A percentile compares a stretch with the other conserved stretches of the same genome.
Conservation (phyloP, 30 jellyfish, hydroid and myxozoan genomes). For the Mastigias papua region DNA sequence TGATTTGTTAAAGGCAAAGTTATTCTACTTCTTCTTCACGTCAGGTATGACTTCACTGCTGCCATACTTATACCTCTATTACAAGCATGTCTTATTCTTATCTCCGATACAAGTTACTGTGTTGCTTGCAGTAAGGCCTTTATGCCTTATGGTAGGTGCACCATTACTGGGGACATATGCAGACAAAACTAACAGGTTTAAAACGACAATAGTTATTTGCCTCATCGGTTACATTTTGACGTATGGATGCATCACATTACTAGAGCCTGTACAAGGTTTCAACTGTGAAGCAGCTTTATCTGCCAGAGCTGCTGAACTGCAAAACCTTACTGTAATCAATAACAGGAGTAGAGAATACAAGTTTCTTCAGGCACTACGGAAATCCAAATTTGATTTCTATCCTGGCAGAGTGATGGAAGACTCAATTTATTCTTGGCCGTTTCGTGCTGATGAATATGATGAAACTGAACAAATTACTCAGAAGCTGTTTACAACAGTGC, state of each 20-base stretch:
- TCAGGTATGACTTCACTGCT: conserved; percentile 70
- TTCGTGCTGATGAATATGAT: conserved; percentile 53
- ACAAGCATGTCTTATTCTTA: conserved; percentile 82
- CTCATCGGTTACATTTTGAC: conserved; percentile 68
- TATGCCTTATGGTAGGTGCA: conserved; percentile 77
- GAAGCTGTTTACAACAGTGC: conserved; percentile 46
- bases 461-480: conserved; percentile 64
- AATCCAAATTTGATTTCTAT: conserved; percentile 41
- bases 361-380: conserved; percentile 1
- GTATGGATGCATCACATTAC: conserved; percentile 62
- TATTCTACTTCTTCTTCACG: conserved; percentile 77
- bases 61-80: conserved; percentile 82
- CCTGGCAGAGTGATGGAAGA: conserved; percentile 78
- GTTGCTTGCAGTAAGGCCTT: conserved; percentile 75
- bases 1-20: conserved; percentile 75
- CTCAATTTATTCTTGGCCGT: conserved; percentile 88
- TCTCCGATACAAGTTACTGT: conserved; percentile 84
- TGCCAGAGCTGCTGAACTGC: conserved; percentile 37
- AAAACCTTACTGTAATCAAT: conserved; percentile 34
- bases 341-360: conserved; percentile 12
- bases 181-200: conserved; percentile 76
- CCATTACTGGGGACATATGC: conserved; percentile 89
- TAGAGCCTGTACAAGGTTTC: conserved; percentile 78
- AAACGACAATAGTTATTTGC: conserved; percentile 59
- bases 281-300: conserved; percentile 58